A percentile compares a stretch with the other conserved stretches of the same genome.
These are phyloP conservation scores for Microctonus aethiopoides DNA, from an alignment of 2,888 invertebrate species.

Conservation along the genomic window DNA sequence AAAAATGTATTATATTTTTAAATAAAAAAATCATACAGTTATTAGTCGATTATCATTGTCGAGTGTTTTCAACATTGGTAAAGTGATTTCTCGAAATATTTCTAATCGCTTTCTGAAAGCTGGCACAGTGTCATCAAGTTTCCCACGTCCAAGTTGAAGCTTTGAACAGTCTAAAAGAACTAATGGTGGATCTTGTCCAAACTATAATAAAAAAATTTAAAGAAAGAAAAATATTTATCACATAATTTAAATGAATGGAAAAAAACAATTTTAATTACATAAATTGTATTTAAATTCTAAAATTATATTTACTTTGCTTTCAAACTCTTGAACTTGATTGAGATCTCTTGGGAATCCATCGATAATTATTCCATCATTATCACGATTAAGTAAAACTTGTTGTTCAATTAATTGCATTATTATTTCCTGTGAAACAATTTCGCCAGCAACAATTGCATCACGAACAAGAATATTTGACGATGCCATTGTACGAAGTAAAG, in stretches of 20 bases:
- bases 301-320: constrained; percentile 77
- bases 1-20: too few relatives aligned
- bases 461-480: constrained; percentile 76
- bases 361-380: constrained; percentile 81
- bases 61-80: constrained; percentile 88
- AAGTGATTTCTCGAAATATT: constrained; percentile 85
- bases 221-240: background rate
- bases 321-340: constrained; percentile 88
- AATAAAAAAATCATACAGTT: constrained; percentile 75
- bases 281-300: background rate
- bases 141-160: constrained; percentile 84
- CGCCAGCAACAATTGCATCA: constrained; percentile 80
- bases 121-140: constrained; percentile 87
- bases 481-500: constrained; percentile 79
- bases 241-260: too few relatives aligned
- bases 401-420: constrained; percentile 81
- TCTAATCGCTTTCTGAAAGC: constrained; percentile 86
- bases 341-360: constrained; percentile 95
- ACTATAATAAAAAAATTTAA: constrained; percentile 71
- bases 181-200: constrained; percentile 80
- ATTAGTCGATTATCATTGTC: constrained; percentile 85
- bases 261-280: too few relatives aligned
- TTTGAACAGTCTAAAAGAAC: constrained; percentile 92
- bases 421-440: constrained; percentile 83
- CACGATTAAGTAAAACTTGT: constrained; percentile 69